These are phyloP conservation scores for Redunca redunca DNA, from an alignment of 2,113 vertebrate genomes.

Conservation along the genomic window DNA sequence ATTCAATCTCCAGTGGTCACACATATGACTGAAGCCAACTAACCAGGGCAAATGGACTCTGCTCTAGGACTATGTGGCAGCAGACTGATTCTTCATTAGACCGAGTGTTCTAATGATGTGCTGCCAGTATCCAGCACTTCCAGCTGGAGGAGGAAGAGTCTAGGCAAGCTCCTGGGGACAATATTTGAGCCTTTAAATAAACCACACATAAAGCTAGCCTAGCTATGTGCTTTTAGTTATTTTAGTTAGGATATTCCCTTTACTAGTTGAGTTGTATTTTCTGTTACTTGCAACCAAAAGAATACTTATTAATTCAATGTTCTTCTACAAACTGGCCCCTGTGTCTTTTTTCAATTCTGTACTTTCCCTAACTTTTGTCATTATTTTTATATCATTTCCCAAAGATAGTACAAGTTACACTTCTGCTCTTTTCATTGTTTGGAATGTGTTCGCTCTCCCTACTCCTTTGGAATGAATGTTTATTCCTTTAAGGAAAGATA, in stretches of 20 bases:
- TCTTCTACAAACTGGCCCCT: background rate
- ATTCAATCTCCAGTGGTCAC: background rate
- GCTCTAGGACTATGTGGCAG: background rate
- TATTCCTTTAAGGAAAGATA: background rate
- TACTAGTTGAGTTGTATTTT: background rate
- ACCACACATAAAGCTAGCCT: background rate
- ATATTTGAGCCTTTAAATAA: background rate
- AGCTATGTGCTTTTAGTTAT: background rate
- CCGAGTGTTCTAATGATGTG: background rate
- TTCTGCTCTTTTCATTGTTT: background rate
- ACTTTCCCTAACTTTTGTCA: background rate
- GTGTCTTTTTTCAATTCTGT: background rate
- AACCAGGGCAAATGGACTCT: background rate
- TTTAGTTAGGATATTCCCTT: background rate
- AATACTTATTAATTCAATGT: background rate
- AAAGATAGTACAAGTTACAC: background rate
- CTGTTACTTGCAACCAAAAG: background rate
- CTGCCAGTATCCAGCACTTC: background rate
- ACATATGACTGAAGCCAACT: background rate
- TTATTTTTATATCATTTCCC: background rate
- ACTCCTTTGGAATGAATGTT: background rate
- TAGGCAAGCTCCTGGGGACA: background rate
- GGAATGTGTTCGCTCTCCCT: background rate
- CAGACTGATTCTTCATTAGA: background rate
- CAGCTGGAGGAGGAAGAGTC: background rate